Conservation (phyloP, 2,113 vertebrate genomes). For the Reinhardtius hippoglossoides region DNA sequence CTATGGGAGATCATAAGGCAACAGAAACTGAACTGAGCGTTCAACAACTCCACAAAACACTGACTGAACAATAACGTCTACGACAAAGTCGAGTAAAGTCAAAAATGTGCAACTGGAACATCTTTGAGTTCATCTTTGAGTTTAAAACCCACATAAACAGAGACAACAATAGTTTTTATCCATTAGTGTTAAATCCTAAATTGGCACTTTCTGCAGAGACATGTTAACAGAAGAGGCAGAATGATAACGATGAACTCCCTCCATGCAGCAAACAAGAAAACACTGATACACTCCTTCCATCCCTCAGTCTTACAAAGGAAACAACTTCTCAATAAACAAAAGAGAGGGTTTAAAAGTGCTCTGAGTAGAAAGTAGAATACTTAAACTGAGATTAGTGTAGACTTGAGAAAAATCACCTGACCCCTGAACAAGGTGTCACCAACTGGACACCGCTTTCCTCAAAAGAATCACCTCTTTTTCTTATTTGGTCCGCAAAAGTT, state of each 20-base stretch:
- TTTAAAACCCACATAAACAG: not conserved
- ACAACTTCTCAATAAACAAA: not conserved
- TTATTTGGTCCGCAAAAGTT: no score
- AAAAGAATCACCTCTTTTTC: no score
- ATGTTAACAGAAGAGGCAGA: not conserved
- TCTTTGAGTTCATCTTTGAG: not conserved
- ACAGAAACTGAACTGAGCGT: slow-evolving; percentile 4
- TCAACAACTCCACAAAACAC: not conserved
- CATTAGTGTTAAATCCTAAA: slow-evolving; percentile 38
- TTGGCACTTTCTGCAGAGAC: slow-evolving; percentile 67
- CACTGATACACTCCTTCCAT: not conserved
- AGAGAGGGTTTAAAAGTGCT: slow-evolving; percentile 29
- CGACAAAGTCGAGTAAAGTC: not conserved
- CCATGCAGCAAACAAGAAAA: slow-evolving; percentile 7
- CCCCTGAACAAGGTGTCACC: no score
- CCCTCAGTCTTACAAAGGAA: not conserved
- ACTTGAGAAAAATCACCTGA: no score
- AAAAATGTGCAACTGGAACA: slow-evolving; percentile 18
- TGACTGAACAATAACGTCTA: not conserved
- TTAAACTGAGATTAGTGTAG: not conserved
- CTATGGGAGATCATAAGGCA: slow-evolving; percentile 67
- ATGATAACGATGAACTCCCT: not conserved
- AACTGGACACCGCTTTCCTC: no score
- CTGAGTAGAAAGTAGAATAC: slow-evolving; percentile 1
- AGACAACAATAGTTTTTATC: not conserved